Percentiles rank a stretch among this genome's conserved stretches.
These are phyloP conservation scores for Rhynchotus rufescens DNA, from an alignment of 2,797 vertebrate species.

Conservation along the genomic window DNA sequence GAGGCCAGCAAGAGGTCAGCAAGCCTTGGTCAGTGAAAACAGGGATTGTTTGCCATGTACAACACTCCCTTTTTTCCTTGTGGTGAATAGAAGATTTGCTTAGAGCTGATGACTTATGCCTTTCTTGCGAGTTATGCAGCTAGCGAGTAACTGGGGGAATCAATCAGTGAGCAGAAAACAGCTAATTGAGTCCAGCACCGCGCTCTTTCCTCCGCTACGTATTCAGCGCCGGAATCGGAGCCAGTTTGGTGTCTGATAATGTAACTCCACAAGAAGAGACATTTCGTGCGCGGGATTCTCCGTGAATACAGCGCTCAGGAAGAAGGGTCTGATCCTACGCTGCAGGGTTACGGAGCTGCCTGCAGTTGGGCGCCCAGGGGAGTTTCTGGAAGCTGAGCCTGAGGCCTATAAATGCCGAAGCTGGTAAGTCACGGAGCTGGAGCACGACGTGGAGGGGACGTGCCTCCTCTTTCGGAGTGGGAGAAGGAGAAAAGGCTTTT, in stretches of 20 bases:
- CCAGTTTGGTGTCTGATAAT: slow-evolving; percentile 76
- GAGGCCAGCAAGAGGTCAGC: slow-evolving; percentile 91
- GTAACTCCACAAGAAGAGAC: slow-evolving; percentile 72
- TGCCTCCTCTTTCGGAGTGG: slow-evolving; percentile 29
- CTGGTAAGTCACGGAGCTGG: slow-evolving; percentile 82
- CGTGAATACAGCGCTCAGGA: slow-evolving; percentile 52
- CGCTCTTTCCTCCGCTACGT: slow-evolving; percentile 57
- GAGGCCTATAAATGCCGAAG: slow-evolving; percentile 80
- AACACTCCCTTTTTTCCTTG: slow-evolving; percentile 93
- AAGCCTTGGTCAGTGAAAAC: slow-evolving; percentile 88
- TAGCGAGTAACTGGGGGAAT: slow-evolving; percentile 73
- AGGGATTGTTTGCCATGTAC: slow-evolving; percentile 91
- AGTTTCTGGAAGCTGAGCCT: slow-evolving; percentile 50
- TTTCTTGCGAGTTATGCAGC: slow-evolving; percentile 83
- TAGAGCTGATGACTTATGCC: slow-evolving; percentile 85
- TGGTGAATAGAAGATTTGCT: slow-evolving; percentile 86
- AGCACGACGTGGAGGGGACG: slow-evolving; percentile 38
- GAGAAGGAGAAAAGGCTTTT: slow-evolving; percentile 52
- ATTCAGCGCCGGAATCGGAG: slow-evolving; percentile 56
- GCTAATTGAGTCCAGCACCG: slow-evolving; percentile 83
- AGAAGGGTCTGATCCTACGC: slow-evolving; percentile 68
- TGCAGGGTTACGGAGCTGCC: slow-evolving; percentile 67
- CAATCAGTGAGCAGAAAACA: slow-evolving; percentile 78
- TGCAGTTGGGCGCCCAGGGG: slow-evolving; percentile 52
- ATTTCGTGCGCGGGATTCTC: slow-evolving; percentile 56